Evolutionary conservation across 2,888 invertebrate genomes (phyloP), one percentile per base, ranked within the genome.

Genomic region (Volucella inflata): DNA sequence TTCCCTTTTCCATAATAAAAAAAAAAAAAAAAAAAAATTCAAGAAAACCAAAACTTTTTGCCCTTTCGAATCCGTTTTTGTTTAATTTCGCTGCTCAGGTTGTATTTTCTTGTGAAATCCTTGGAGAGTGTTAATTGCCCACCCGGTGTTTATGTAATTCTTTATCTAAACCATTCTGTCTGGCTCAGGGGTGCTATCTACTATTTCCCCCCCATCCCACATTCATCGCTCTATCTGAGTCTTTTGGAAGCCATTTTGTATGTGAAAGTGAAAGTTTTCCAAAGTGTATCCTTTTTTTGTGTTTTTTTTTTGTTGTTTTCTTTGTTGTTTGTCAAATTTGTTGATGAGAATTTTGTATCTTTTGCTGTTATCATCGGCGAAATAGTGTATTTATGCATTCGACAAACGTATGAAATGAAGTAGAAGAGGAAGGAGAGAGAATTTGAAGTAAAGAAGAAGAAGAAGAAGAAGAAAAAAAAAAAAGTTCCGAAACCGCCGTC

Each of bases 401-500:
- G 21, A 21, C 21, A 21, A 21, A 21, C 21, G 21, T 21, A 21
- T 21, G 21, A 21, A 21, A 53, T 55, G 53, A 6, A 55, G 53
- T 36, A 55, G 59, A 21, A 21, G 21, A 21, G 21, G 21, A 21
- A 21, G 21, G 21, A 21, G 21, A 6, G 17, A 57, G 36, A 59
- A 60, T 50, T 51, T 50, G 30, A 59, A 71, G 48, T 50, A 38
- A 16, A 36, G 60, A 68, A 64, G 12, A 6, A 64, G 16, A 55
- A 44, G 46, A 21, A 11, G 1, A 12, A 59, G 12, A 46, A 59
- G 14, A 65, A 14, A 60, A 72, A 60, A 40, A 42, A 48, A 62
- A 60, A 57, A 85, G 87, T 90, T 89, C 89, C 89, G 89, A 90
- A 89, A 89, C 88, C 88, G 87, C 90, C 90, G 90, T 85, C 85